Evolutionary conservation across 2,113 vertebrate species (phyloP).

Genomic region (Sinocyclocheilus anophthalmus): DNA sequence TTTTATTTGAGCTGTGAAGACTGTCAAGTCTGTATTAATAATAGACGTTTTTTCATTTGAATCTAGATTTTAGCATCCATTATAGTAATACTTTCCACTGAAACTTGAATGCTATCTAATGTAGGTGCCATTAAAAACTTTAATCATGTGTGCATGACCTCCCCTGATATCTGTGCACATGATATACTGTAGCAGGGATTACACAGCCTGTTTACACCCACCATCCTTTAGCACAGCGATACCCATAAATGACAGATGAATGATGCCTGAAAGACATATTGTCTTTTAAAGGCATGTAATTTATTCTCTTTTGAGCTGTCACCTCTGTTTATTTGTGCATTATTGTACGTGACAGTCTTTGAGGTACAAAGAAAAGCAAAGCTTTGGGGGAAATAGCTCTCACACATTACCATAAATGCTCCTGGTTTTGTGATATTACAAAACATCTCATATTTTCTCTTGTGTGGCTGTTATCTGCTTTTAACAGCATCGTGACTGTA

Average conservation of each 20-base stretch:
- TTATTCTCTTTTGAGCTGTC: conserved; percentile 16
- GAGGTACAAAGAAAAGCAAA: neutral
- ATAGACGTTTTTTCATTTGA: neutral
- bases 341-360: neutral
- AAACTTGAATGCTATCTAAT: neutral
- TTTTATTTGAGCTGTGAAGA: conserved; percentile 10
- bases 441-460: conserved; percentile 15
- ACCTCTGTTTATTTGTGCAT: conserved; percentile 19
- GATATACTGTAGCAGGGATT: conserved; percentile 3
- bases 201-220: neutral
- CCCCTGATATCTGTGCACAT: conserved; percentile 8
- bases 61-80: neutral
- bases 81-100: neutral
- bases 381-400: neutral
- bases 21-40: neutral
- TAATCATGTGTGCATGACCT: conserved; percentile 30
- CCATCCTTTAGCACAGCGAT: neutral
- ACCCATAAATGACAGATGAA: neutral
- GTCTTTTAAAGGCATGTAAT: conserved; percentile 3
- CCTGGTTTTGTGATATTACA: conserved; percentile 6
- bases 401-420: neutral
- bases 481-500: neutral
- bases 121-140: conserved; percentile 18
- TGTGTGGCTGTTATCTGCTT: neutral
- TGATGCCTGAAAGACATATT: conserved; percentile 6